Evolutionary conservation across 2,113 vertebrate species (phyloP).

Genomic region (Gnathonemus longibarbis): DNA sequence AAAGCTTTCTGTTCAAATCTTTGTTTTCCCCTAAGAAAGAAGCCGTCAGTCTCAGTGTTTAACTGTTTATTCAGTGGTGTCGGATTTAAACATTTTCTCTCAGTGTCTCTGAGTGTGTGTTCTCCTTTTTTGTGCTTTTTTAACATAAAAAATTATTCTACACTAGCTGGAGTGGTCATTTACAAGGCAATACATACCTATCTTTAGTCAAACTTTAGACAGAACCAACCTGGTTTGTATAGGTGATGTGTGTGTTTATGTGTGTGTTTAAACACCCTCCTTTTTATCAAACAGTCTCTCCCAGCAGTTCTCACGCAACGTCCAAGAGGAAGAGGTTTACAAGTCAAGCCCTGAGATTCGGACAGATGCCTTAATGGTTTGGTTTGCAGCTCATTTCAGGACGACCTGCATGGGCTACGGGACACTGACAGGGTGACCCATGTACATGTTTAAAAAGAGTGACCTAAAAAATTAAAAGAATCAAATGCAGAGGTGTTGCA

Average conservation of each 20-base stretch:
- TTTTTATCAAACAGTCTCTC: slow-evolving; percentile 30
- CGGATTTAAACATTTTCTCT: neutral
- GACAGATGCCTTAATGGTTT: neutral
- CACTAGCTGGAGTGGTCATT: slow-evolving; percentile 42
- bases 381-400: neutral
- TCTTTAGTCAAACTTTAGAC: slow-evolving; percentile 56
- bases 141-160: slow-evolving; percentile 30
- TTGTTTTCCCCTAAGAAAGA: neutral
- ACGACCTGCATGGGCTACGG: neutral
- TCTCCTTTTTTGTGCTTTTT: neutral
- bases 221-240: slow-evolving; percentile 55
- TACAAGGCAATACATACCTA: slow-evolving; percentile 28
- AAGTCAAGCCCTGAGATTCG: neutral
- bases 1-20: neutral
- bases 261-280: slow-evolving; percentile 44
- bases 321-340: neutral
- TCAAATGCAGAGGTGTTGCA: neutral
- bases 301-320: neutral
- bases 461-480: neutral
- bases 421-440: neutral
- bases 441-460: neutral
- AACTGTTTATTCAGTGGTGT: neutral
- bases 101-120: neutral
- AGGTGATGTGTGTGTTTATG: slow-evolving; percentile 39
- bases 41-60: neutral